Evolutionary conservation across 2,888 invertebrate genomes (phyloP).

Genomic region (Tachina grossa): DNA sequence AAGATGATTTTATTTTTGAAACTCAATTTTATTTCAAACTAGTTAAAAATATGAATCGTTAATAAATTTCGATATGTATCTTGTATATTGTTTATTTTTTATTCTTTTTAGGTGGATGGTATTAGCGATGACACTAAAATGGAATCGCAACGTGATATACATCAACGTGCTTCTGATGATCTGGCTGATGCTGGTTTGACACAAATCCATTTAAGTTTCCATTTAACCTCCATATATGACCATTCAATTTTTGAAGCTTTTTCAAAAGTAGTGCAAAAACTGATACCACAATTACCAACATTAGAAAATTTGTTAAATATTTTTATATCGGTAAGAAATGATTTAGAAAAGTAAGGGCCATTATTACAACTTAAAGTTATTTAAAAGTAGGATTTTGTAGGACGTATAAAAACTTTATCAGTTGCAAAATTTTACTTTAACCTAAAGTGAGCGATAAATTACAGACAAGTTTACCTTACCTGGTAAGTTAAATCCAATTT

Average conservation of each 20-base stretch:
- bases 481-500: too few species aligned
- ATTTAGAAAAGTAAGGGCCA: too few species aligned
- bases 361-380: too few species aligned
- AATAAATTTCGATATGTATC: not conserved
- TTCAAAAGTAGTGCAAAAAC: slow-evolving; percentile 99
- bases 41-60: too few species aligned
- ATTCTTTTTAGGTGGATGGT: slow-evolving; percentile 90
- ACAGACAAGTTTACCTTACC: too few species aligned
- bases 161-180: slow-evolving; percentile 97
- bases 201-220: slow-evolving; percentile 95
- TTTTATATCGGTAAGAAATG: slow-evolving; percentile 93
- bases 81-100: not conserved
- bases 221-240: slow-evolving; percentile 99
- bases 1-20: too few species aligned
- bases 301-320: slow-evolving; percentile 98
- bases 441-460: too few species aligned
- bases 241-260: slow-evolving; percentile 99
- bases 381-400: too few species aligned
- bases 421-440: too few species aligned
- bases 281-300: slow-evolving; percentile 98
- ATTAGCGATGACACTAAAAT: slow-evolving; percentile 99
- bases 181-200: slow-evolving; percentile 93
- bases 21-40: too few species aligned
- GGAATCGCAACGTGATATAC: slow-evolving; percentile 99
- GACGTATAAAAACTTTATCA: too few species aligned